These are phyloP conservation scores for Drosophila dunni DNA, from an alignment of 1,140 invertebrate species.

Conservation along the genomic window DNA sequence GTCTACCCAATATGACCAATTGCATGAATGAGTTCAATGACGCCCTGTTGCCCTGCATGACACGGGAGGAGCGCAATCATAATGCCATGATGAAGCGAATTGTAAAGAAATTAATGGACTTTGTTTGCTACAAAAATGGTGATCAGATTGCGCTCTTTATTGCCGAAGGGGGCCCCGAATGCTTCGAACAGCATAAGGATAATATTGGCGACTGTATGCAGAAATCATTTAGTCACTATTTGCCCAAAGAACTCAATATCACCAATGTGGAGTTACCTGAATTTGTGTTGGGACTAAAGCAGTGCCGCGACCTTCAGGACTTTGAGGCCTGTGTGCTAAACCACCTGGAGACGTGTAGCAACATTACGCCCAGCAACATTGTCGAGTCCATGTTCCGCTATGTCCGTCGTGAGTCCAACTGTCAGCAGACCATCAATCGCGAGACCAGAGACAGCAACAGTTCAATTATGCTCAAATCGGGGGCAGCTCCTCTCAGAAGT, in stretches of 20 bases:
- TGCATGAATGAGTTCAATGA: constrained; percentile 88
- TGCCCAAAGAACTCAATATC: constrained; percentile 76
- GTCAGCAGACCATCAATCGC: constrained; percentile 59
- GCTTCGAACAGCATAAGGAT: constrained; percentile 87
- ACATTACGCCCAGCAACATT: constrained; percentile 92
- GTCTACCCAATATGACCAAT: constrained; percentile 86
- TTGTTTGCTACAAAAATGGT: constrained; percentile 91
- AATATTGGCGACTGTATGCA: constrained; percentile 88
- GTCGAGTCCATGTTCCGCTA: constrained; percentile 91
- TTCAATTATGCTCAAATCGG: not conserved
- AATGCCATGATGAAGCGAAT: constrained; percentile 87
- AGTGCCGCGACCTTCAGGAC: constrained; percentile 85
- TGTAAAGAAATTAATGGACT: constrained; percentile 89
- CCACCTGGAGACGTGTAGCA: constrained; percentile 88
- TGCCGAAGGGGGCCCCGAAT: constrained; percentile 91
- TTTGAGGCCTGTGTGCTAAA: constrained; percentile 88
- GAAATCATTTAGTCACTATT: constrained; percentile 85
- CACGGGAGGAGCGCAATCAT: constrained; percentile 85
- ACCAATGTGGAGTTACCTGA: constrained; percentile 56
- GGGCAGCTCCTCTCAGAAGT: not conserved
- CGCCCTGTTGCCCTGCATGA: constrained; percentile 87
- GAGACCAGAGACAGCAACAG: constrained; percentile 14
- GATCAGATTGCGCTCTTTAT: constrained; percentile 93
- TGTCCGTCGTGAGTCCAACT: constrained; percentile 73
- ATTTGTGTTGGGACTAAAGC: constrained; percentile 60